These are phyloP conservation scores for Habroteleia sp. DNA, from an alignment of 2,888 invertebrate genomes.

Conservation along the genomic window DNA sequence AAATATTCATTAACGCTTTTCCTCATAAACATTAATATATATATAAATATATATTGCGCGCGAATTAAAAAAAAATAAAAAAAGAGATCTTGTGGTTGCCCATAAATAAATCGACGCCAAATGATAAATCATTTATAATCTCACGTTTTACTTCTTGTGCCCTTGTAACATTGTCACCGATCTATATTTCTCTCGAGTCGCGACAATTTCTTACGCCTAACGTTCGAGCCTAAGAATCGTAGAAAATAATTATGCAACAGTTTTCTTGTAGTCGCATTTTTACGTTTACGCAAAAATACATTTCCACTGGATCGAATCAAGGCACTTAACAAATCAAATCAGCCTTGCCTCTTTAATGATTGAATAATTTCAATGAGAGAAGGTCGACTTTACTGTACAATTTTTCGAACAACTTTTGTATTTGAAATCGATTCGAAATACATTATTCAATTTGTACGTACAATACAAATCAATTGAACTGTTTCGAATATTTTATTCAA, in stretches of 20 bases:
- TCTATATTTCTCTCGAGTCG: constrained; percentile 47
- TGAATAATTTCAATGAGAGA: constrained; percentile 48
- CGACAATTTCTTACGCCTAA: constrained; percentile 48
- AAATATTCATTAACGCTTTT: too few relatives aligned
- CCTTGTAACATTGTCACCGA: constrained; percentile 59
- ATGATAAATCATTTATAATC: constrained; percentile 55
- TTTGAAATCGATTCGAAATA: background rate
- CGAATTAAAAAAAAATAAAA: too few relatives aligned
- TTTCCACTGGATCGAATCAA: constrained; percentile 58
- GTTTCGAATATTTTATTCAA: too few relatives aligned
- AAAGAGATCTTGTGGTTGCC: too few relatives aligned
- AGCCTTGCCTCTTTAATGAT: constrained; percentile 56
- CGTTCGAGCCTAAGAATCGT: constrained; percentile 42
- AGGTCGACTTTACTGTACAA: constrained; percentile 49
- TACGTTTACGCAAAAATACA: constrained; percentile 55
- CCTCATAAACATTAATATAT: too few relatives aligned
- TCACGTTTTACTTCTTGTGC: constrained; percentile 44
- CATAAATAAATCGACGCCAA: constrained; percentile 35
- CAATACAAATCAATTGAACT: too few relatives aligned
- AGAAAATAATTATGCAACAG: constrained; percentile 56
- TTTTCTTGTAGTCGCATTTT: constrained; percentile 59
- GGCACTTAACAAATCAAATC: constrained; percentile 55
- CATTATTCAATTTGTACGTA: too few relatives aligned
- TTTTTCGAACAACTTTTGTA: too few relatives aligned
- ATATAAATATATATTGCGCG: too few relatives aligned